Conservation (phyloP, 2,888 invertebrate genomes). For the Cryptocheilus praepositus region DNA sequence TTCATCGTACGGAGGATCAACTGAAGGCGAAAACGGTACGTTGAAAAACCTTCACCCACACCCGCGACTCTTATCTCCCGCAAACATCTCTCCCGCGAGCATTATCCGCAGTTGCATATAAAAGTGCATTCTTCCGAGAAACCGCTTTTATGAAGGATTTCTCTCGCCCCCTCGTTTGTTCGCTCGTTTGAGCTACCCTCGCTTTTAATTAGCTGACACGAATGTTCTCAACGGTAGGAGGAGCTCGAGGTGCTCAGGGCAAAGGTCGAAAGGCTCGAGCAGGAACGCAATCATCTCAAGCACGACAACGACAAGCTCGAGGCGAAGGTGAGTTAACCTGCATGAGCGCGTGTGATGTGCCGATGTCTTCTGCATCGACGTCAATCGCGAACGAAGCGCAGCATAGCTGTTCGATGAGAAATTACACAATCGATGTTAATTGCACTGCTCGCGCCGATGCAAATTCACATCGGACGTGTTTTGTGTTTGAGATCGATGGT, state of each 20-base stretch:
- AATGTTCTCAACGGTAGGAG: slow-evolving; percentile 78
- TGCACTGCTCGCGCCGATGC: no score
- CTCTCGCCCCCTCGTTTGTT: slow-evolving; percentile 2
- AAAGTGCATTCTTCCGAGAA: not conserved
- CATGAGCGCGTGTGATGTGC: no score
- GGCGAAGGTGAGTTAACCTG: slow-evolving; percentile 85
- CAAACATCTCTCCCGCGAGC: not conserved
- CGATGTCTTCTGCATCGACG: no score
- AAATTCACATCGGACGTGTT: no score
- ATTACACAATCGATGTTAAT: no score
- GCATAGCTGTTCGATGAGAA: no score
- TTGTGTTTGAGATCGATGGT: no score
- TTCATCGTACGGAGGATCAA: slow-evolving; percentile 95
- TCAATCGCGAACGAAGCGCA: no score
- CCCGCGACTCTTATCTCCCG: not conserved
- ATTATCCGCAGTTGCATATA: not conserved
- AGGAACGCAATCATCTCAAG: slow-evolving; percentile 89
- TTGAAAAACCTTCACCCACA: not conserved
- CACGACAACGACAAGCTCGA: slow-evolving; percentile 93
- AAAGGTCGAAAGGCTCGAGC: slow-evolving; percentile 91
- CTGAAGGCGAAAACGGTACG: slow-evolving; percentile 89
- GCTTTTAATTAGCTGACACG: slow-evolving; percentile 15
- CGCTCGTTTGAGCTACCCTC: not conserved
- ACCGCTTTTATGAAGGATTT: not conserved
- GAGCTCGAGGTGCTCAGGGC: slow-evolving; percentile 88